Percentiles rank a stretch among this genome's conserved stretches.
Evolutionary conservation across 2,797 vertebrate genomes (phyloP).

Genomic region (Gorsachius magnificus): DNA sequence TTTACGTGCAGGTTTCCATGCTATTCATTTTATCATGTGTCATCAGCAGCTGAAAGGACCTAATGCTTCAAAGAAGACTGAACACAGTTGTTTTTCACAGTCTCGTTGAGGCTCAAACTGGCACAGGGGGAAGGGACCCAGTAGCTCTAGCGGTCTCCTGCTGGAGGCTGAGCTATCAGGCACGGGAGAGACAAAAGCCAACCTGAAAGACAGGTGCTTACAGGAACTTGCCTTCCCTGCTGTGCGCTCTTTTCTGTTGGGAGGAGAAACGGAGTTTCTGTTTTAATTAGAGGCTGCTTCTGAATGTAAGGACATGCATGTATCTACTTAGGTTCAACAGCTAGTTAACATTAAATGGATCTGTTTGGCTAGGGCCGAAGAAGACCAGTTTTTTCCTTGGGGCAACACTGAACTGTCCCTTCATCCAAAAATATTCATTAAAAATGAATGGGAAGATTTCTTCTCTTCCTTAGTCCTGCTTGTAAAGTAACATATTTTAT

Average conservation of each 20-base stretch:
- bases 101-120: background rate
- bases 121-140: background rate
- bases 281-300: background rate
- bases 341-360: background rate
- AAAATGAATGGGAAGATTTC: background rate
- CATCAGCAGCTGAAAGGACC: background rate
- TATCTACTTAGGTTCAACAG: background rate
- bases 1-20: background rate
- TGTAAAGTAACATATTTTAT: background rate
- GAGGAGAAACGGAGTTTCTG: background rate
- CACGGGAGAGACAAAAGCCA: background rate
- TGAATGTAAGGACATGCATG: background rate
- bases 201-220: rapidly evolving
- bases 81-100: background rate
- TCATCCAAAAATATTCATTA: background rate
- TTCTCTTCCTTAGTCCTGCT: background rate
- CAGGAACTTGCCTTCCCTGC: background rate
- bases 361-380: background rate
- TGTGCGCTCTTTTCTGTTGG: background rate
- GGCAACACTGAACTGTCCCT: background rate
- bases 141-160: background rate
- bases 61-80: background rate
- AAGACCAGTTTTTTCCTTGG: background rate
- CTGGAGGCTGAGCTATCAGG: background rate
- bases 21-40: background rate